Conservation (phyloP, 2,797 vertebrate species). For the Galaxias olidus region DNA sequence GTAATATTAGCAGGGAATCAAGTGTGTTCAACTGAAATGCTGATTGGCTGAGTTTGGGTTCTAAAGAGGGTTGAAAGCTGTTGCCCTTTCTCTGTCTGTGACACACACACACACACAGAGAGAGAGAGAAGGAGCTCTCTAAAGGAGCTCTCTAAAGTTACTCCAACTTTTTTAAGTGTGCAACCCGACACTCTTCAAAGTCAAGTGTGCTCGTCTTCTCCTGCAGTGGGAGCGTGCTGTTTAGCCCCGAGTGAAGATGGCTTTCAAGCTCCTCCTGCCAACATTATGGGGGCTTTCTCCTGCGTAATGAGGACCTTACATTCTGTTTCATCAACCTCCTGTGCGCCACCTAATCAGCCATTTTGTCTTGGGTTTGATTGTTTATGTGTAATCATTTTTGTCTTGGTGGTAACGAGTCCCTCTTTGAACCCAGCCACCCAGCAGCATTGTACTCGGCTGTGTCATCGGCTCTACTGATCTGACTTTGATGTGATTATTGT, state of each 20-base stretch:
- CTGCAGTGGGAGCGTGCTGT: neutral
- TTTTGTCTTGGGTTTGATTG: slow-evolving; percentile 38
- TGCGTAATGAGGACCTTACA: slow-evolving; percentile 71
- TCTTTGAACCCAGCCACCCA: slow-evolving; percentile 35
- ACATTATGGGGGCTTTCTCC: slow-evolving; percentile 24
- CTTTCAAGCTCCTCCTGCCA: neutral
- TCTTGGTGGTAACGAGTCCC: slow-evolving; percentile 54
- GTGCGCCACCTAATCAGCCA: slow-evolving; percentile 27
- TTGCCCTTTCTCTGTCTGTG: slow-evolving; percentile 25
- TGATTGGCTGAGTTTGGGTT: slow-evolving; percentile 39
- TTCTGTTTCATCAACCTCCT: slow-evolving; percentile 72
- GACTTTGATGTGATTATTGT: slow-evolving; percentile 15
- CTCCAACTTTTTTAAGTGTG: slow-evolving; percentile 43
- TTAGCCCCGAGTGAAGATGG: neutral
- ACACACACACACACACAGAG: neutral
- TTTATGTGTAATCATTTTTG: slow-evolving; percentile 15
- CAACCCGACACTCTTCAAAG: slow-evolving; percentile 57
- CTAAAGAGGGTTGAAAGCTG: slow-evolving; percentile 49
- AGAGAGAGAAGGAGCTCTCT: neutral
- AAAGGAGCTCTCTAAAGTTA: slow-evolving; percentile 52
- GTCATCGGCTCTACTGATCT: neutral
- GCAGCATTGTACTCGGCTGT: slow-evolving; percentile 34
- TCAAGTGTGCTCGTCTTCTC: slow-evolving; percentile 29
- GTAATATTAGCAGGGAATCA: slow-evolving; percentile 4
- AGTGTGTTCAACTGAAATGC: slow-evolving; percentile 27